phyloP scores from a whole-genome alignment of 2,888 invertebrate species.

The Blera fallax region DNA sequence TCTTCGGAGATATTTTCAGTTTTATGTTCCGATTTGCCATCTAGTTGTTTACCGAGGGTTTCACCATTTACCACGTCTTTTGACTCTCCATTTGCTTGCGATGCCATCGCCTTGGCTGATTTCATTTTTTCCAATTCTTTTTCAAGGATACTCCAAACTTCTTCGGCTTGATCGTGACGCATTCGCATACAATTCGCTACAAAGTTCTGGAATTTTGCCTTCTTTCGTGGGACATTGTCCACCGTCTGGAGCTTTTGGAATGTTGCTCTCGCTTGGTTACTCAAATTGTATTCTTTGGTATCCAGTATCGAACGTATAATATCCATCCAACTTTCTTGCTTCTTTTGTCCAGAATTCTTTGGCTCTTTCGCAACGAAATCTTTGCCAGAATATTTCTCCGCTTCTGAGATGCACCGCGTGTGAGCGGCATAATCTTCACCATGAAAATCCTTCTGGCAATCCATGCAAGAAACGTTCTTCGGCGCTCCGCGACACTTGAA shows the following conservation, averaged over 20 bases:
- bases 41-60: constrained; percentile 69
- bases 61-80: background rate
- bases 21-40: constrained; percentile 48
- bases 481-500: constrained; percentile 86
- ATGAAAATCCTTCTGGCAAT: constrained; percentile 94
- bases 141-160: constrained; percentile 85
- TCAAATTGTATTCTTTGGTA: constrained; percentile 76
- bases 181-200: constrained; percentile 85
- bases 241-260: constrained; percentile 87
- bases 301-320: constrained; percentile 79
- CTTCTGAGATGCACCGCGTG: constrained; percentile 92
- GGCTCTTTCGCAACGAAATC: constrained; percentile 87
- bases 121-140: constrained; percentile 82
- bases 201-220: constrained; percentile 91
- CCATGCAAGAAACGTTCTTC: constrained; percentile 93
- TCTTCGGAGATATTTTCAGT: constrained; percentile 11
- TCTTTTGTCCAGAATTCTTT: constrained; percentile 92
- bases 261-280: constrained; percentile 84
- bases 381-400: constrained; percentile 93
- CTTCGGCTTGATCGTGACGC: constrained; percentile 85
- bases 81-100: background rate
- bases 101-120: background rate
- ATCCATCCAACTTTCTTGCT: constrained; percentile 90
- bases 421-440: constrained; percentile 90
- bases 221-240: constrained; percentile 93